A percentile compares a stretch with the other conserved stretches of the same genome.
phyloP scores from a whole-genome alignment of 2,888 invertebrate species.

The Acleris holmiana region DNA sequence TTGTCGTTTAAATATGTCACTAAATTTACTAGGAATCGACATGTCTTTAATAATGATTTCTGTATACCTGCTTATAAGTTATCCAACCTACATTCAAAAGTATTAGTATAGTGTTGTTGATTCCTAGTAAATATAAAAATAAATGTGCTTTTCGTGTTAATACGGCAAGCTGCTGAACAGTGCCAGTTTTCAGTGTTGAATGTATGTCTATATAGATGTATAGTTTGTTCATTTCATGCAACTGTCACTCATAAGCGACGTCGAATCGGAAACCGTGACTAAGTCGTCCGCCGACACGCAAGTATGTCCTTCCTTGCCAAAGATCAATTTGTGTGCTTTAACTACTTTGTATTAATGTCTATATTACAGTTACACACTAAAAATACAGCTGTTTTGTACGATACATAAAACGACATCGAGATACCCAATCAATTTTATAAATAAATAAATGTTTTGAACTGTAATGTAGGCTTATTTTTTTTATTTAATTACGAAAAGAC shows the following conservation, averaged over 20 bases:
- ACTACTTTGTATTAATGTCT: constrained; percentile 23
- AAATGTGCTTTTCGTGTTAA: not conserved
- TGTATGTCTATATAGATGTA: constrained; percentile 69
- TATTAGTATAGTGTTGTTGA: too few relatives aligned
- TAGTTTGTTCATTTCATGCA: constrained; percentile 85
- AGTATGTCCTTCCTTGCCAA: constrained; percentile 71
- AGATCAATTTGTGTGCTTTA: constrained; percentile 40
- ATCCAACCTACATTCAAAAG: too few relatives aligned
- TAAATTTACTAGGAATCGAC: too few relatives aligned
- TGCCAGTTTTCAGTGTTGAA: constrained; percentile 21
- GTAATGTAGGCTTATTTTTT: not conserved
- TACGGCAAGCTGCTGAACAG: constrained; percentile 12
- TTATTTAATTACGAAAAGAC: not conserved
- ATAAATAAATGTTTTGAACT: not conserved
- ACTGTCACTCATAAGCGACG: constrained; percentile 82
- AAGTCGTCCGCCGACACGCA: constrained; percentile 81
- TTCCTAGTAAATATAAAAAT: too few relatives aligned
- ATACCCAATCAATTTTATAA: not conserved
- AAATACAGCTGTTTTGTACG: not conserved
- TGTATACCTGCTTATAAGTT: too few relatives aligned
- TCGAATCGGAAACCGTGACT: constrained; percentile 78
- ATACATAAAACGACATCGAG: not conserved
- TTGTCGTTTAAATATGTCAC: constrained; percentile 3
- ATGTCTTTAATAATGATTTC: too few relatives aligned
- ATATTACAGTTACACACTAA: constrained; percentile 5